Percentiles rank a stretch among this genome's conserved stretches.
These are phyloP conservation scores for Heterotis niloticus DNA, from an alignment of 2,113 vertebrate species.

Conservation along the genomic window DNA sequence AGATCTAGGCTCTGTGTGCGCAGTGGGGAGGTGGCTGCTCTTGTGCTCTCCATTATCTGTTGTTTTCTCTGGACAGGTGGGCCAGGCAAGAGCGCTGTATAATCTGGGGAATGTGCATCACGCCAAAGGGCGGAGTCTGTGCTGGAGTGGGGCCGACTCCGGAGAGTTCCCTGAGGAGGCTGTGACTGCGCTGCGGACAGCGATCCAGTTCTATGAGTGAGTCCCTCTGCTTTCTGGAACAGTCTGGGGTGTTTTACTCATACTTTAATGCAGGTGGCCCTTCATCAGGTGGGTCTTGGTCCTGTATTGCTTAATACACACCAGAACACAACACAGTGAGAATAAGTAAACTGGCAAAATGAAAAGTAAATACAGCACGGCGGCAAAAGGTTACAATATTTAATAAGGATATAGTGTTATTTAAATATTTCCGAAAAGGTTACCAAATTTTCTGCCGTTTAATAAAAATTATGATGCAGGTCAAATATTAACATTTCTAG, in stretches of 20 bases:
- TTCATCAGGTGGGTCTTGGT: no score
- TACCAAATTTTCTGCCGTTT: no score
- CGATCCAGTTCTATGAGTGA: constrained; percentile 92
- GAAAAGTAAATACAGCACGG: no score
- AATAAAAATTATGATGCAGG: no score
- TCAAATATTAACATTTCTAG: no score
- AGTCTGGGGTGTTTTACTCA: neutral
- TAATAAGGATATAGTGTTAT: no score
- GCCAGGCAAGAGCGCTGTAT: constrained; percentile 94
- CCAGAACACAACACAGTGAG: no score
- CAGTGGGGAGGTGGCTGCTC: constrained; percentile 51
- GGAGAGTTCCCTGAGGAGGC: constrained; percentile 91
- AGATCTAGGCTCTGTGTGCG: constrained; percentile 35
- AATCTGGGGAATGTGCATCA: constrained; percentile 97
- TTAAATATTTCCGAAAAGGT: no score
- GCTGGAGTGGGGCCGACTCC: constrained; percentile 78
- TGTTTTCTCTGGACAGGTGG: constrained; percentile 69
- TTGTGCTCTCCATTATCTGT: constrained; percentile 44
- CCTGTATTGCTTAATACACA: no score
- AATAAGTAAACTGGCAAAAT: no score
- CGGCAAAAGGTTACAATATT: no score
- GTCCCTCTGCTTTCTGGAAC: constrained; percentile 44
- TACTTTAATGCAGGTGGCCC: neutral
- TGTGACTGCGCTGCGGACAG: constrained; percentile 77
- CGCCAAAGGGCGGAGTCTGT: constrained; percentile 89